Conservation (phyloP, 1,140 invertebrate genomes). For the Schlechtendalia chinensis region DNA sequence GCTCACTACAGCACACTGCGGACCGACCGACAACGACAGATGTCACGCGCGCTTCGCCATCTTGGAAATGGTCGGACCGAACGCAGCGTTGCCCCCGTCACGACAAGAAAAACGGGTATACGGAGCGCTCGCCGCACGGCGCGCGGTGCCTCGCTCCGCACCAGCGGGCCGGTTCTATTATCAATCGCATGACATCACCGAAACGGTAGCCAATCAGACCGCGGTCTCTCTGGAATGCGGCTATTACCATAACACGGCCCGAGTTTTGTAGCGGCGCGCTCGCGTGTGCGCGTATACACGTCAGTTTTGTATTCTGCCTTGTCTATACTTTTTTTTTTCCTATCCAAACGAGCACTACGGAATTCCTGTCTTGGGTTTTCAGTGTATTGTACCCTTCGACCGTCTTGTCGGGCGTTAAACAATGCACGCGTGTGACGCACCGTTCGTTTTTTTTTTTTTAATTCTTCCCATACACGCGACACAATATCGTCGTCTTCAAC, state of each 20-base stretch:
- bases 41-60: conserved; percentile 48
- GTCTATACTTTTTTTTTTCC: conserved; percentile 6
- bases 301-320: conserved; percentile 21
- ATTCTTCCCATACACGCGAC: no score
- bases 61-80: conserved; percentile 47
- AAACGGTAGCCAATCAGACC: conserved; percentile 48
- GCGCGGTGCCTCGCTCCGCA: neutral
- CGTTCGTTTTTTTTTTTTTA: no score
- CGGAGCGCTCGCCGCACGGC: conserved; percentile 5
- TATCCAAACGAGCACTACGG: neutral
- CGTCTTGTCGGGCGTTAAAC: neutral
- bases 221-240: conserved; percentile 47
- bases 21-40: conserved; percentile 41
- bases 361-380: conserved; percentile 41
- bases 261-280: conserved; percentile 12
- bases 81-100: conserved; percentile 45
- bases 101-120: conserved; percentile 42
- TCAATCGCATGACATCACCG: conserved; percentile 49
- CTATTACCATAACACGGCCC: conserved; percentile 47
- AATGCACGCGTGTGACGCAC: neutral
- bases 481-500: no score
- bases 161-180: conserved; percentile 32
- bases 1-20: neutral
- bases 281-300: neutral
- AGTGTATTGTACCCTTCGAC: conserved; percentile 6